Evolutionary conservation across 1,140 invertebrate species (phyloP).

Genomic region (Lasioglossum albipes): DNA sequence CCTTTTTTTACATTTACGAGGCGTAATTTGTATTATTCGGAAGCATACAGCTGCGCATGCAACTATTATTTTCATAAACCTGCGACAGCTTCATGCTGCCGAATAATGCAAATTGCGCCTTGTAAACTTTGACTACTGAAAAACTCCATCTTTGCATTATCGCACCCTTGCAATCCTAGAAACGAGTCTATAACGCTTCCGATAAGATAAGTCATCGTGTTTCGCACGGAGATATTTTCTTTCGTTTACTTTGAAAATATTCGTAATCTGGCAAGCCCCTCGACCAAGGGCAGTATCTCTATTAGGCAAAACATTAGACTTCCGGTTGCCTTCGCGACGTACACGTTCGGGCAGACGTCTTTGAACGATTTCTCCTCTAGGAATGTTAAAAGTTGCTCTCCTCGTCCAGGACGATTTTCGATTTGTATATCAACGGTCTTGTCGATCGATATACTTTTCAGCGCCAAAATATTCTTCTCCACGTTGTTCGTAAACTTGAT

Average conservation of each 20-base stretch:
- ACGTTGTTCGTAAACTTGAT: slow-evolving; percentile 46
- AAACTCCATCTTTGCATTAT: too few relatives aligned
- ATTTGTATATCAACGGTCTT: slow-evolving; percentile 55
- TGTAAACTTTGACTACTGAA: too few relatives aligned
- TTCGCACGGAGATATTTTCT: neutral
- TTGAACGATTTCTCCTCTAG: slow-evolving; percentile 62
- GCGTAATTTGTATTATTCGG: too few relatives aligned
- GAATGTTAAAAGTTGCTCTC: slow-evolving; percentile 53
- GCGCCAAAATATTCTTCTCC: slow-evolving; percentile 57
- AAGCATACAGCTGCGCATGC: too few relatives aligned
- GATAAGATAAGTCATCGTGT: neutral
- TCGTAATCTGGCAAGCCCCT: slow-evolving; percentile 44
- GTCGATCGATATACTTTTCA: slow-evolving; percentile 68
- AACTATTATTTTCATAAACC: too few relatives aligned
- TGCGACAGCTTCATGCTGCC: too few relatives aligned
- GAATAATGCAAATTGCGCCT: too few relatives aligned
- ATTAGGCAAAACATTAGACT: slow-evolving; percentile 65
- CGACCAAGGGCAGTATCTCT: slow-evolving; percentile 61
- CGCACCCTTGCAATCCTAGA: too few relatives aligned
- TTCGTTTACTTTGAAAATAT: slow-evolving; percentile 68
- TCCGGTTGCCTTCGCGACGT: slow-evolving; percentile 55
- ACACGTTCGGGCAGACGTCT: slow-evolving; percentile 54
- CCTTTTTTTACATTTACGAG: too few relatives aligned
- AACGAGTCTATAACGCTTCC: too few relatives aligned
- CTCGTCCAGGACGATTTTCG: slow-evolving; percentile 22